Evolutionary conservation across 2,888 invertebrate species (phyloP), one percentile per base, ranked within the genome.

Genomic region (Notocelia uddmanniana): DNA sequence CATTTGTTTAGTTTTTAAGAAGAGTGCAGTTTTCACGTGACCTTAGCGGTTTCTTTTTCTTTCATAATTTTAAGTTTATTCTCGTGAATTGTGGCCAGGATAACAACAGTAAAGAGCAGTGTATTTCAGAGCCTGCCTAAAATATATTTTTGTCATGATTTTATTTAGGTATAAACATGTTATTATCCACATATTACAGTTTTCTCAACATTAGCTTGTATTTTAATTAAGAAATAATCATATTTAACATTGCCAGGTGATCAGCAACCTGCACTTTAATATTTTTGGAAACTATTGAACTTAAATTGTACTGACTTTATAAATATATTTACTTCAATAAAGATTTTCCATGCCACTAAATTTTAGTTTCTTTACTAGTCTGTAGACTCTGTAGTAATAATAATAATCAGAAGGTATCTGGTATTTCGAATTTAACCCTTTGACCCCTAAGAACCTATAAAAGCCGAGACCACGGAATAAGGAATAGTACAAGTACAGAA

Each of bases 251-350:
- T 93, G 93, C 92, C 93, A 92, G 93, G 93, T 93, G 93, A 94
- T 94, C 94, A 94, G 91, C 94, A 90, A 93, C 94, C 94, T 94
- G 94, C 94, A 92, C 94, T 94, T 94, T 94, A 94, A 94, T 94
- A 94, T 94, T 94, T 94, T 94, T 94, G 94, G 94, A 94, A 94
- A 94, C 94, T 94, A 94, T 94, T 94, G 94, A 94, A 94, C 94
- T 94, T 94, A 94, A 94, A 94, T 94, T 94, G 94, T 94, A 94
- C 94, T 94, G 94, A 94, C 94, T 94, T 94, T 94, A 94, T 94
- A 94, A 94, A 94, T 94, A 94, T 94, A 94, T 94, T 94, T 94
- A 94, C 94, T 94, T 94, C 94, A 94, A 94, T 94, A 94, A 94
- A 94, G 93, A 94, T 94, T 94, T 94, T 93, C 93, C 93, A 94